Conservation (phyloP, 2,113 vertebrate species). For the Chionis minor region DNA sequence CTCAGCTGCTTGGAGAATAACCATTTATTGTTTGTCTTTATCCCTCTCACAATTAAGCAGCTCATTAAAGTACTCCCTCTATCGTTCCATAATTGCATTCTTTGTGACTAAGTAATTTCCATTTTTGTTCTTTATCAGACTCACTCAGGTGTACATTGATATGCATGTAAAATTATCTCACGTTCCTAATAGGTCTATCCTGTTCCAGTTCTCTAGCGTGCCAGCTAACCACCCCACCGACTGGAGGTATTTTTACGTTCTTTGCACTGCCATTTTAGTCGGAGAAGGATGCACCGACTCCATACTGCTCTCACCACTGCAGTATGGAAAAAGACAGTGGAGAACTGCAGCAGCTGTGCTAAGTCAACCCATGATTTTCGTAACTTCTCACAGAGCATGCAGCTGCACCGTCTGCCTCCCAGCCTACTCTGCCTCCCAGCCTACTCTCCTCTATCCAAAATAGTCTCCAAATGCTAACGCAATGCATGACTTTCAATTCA, state of each 20-base stretch:
- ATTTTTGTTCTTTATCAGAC: neutral
- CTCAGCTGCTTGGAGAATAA: conserved; percentile 7
- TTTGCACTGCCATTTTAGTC: neutral
- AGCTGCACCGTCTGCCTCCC: neutral
- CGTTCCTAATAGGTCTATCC: neutral
- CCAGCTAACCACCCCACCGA: neutral
- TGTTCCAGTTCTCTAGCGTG: neutral
- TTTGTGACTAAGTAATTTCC: neutral
- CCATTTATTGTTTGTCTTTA: neutral
- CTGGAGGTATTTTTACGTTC: neutral
- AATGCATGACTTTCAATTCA: neutral
- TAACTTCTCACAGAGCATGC: neutral
- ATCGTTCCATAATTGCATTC: neutral
- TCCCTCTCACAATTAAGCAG: neutral
- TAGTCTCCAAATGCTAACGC: neutral
- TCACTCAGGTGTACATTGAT: neutral
- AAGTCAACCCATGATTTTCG: neutral
- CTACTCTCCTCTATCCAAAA: neutral
- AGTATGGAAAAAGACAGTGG: neutral
- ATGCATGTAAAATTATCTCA: neutral
- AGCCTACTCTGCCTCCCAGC: neutral
- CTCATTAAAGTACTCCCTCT: neutral
- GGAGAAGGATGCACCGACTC: neutral
- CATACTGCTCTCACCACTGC: neutral
- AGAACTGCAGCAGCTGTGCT: neutral